These are phyloP conservation scores for Drosophila serrata DNA, from an alignment of 1,140 invertebrate genomes.

Conservation along the genomic window DNA sequence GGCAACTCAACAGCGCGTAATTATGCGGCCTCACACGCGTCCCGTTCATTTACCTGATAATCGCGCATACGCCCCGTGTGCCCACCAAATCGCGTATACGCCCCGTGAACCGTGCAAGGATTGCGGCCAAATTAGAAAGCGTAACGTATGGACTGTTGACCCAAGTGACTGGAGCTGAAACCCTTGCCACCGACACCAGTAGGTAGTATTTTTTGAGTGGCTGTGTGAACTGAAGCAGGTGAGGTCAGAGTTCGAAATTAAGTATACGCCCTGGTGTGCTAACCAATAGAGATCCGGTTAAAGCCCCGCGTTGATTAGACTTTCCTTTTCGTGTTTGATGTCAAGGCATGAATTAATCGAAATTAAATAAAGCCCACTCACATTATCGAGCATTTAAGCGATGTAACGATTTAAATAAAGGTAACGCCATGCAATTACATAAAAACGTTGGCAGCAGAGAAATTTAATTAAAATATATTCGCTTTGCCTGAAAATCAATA, in stretches of 20 bases:
- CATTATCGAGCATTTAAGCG: slow-evolving; percentile 55
- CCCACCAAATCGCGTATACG: slow-evolving; percentile 38
- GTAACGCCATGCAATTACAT: slow-evolving; percentile 61
- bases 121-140: slow-evolving; percentile 25
- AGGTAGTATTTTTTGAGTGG: not conserved
- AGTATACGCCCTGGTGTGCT: slow-evolving; percentile 23
- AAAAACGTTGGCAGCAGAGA: slow-evolving; percentile 25
- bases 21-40: slow-evolving; percentile 66
- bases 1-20: slow-evolving; percentile 74
- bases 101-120: slow-evolving; percentile 25
- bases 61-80: slow-evolving; percentile 64
- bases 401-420: slow-evolving; percentile 48
- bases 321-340: slow-evolving; percentile 21
- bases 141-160: slow-evolving; percentile 34
- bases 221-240: slow-evolving; percentile 11
- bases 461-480: slow-evolving; percentile 65
- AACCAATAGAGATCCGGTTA: slow-evolving; percentile 42
- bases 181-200: not conserved
- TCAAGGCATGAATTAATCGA: slow-evolving; percentile 25
- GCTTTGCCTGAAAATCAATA: slow-evolving; percentile 26
- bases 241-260: slow-evolving; percentile 25
- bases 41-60: slow-evolving; percentile 54
- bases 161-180: slow-evolving; percentile 1
- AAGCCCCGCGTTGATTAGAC: slow-evolving; percentile 39
- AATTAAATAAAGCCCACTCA: slow-evolving; percentile 54